These are phyloP conservation scores for Miltochrista miniata DNA, from an alignment of 2,888 invertebrate species.

Conservation along the genomic window DNA sequence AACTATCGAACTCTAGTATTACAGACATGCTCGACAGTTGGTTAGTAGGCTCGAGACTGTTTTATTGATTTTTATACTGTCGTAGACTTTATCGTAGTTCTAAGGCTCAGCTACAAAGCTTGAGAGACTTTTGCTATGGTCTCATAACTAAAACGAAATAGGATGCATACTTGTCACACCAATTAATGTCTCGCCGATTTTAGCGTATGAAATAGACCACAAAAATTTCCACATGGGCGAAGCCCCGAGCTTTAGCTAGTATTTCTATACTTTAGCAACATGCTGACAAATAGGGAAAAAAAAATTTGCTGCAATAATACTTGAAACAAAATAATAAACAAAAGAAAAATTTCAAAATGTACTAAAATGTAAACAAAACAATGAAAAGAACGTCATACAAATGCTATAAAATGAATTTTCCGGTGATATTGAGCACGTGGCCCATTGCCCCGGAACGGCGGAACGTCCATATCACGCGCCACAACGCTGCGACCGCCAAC, in stretches of 20 bases:
- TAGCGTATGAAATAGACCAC: too few species aligned
- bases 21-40: neutral
- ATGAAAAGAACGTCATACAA: slow-evolving; percentile 29
- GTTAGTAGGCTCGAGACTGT: neutral
- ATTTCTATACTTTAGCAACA: too few species aligned
- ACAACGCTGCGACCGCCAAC: slow-evolving; percentile 31
- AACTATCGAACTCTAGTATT: neutral
- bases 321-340: neutral
- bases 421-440: slow-evolving; percentile 63
- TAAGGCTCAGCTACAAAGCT: too few species aligned
- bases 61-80: neutral
- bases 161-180: too few species aligned
- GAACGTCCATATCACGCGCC: slow-evolving; percentile 27
- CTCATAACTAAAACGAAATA: too few species aligned
- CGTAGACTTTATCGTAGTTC: too few species aligned
- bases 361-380: slow-evolving; percentile 13
- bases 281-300: too few species aligned
- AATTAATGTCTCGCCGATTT: too few species aligned
- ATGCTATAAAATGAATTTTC: slow-evolving; percentile 63
- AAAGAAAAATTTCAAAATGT: neutral
- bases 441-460: slow-evolving; percentile 61
- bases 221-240: too few species aligned
- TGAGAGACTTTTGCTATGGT: too few species aligned
- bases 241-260: too few species aligned
- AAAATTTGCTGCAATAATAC: too few species aligned